Conservation (phyloP, 2,113 vertebrate genomes). For the Craseonycteris thonglongyai region DNA sequence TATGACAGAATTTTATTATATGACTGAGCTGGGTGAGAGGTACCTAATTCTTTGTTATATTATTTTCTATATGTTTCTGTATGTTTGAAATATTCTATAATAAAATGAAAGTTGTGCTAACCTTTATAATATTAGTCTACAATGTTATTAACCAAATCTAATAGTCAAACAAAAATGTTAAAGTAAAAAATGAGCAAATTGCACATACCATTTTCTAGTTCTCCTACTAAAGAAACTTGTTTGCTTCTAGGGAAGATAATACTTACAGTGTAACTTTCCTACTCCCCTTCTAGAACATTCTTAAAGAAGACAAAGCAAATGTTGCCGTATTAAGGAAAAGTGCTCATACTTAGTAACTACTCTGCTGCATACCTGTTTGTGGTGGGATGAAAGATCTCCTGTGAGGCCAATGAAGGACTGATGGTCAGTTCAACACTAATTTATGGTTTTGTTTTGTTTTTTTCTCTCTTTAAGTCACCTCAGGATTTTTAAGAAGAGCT, state of each 20-base stretch:
- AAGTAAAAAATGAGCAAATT: not conserved
- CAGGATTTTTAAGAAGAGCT: not conserved
- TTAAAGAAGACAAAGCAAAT: not conserved
- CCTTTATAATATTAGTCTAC: not conserved
- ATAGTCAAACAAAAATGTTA: not conserved
- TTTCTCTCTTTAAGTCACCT: not conserved
- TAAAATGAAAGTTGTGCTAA: not conserved
- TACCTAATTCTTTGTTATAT: not conserved
- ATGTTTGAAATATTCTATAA: not conserved
- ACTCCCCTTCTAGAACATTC: not conserved
- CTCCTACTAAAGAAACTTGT: not conserved
- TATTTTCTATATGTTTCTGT: not conserved
- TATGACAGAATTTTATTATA: not conserved
- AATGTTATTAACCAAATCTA: conserved; percentile 4
- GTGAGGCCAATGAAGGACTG: not conserved
- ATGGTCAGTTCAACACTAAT: not conserved
- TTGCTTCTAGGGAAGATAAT: not conserved
- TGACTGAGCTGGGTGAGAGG: not conserved
- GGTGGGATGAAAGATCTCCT: not conserved
- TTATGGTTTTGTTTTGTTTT: not conserved
- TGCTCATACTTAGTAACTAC: not conserved
- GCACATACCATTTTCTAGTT: not conserved
- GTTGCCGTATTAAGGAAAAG: not conserved
- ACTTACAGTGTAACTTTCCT: not conserved
- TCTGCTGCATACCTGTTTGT: not conserved